Percentiles rank a stretch among this genome's conserved stretches.
Conservation (phyloP, 2,113 vertebrate species). For the Centropus bengalensis region DNA sequence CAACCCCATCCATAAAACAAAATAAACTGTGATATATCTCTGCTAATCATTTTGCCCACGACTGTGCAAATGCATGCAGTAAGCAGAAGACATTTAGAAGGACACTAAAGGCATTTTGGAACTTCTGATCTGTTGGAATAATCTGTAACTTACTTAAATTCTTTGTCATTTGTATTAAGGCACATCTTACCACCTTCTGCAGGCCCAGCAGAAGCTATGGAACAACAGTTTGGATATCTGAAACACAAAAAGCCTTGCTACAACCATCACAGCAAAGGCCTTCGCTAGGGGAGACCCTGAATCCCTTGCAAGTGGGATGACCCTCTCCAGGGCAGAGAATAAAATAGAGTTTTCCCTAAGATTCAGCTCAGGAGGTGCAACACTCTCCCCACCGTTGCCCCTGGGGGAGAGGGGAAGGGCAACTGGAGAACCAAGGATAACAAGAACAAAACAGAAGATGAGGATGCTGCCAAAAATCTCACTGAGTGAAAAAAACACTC, state of each 20-base stretch:
- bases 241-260: background rate
- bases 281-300: background rate
- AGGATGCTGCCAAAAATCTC: background rate
- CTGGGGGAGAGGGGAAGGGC: background rate
- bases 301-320: accelerated
- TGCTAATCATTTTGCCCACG: background rate
- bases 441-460: background rate
- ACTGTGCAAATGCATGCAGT: background rate
- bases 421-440: background rate
- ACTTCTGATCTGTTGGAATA: background rate
- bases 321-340: background rate
- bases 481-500: background rate
- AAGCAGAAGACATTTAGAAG: background rate
- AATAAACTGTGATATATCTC: background rate
- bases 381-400: background rate
- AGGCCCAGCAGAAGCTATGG: background rate
- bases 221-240: accelerated
- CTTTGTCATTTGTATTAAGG: background rate
- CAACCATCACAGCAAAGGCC: background rate
- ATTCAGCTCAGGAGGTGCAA: background rate
- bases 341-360: background rate
- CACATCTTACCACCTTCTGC: background rate
- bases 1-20: background rate
- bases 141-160: background rate
- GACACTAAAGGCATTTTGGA: background rate